Percentiles rank a stretch among this genome's conserved stretches.
These are phyloP conservation scores for Paguma larvata DNA, from an alignment of 2,797 vertebrate genomes.

Conservation along the genomic window DNA sequence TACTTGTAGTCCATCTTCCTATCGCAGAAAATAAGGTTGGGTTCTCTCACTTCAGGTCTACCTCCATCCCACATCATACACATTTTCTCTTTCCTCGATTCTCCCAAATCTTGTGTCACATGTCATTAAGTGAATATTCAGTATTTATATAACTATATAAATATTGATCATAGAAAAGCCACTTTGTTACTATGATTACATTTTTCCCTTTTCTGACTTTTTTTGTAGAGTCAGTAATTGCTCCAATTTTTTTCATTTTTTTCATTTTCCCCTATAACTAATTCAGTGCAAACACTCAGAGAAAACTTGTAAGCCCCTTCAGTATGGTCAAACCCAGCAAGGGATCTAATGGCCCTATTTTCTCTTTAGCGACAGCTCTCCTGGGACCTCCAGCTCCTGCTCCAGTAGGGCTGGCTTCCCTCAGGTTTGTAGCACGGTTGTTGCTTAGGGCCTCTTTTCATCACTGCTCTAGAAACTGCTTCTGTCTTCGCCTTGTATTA, in stretches of 20 bases:
- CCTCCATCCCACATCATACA: not conserved
- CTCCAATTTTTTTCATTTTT: conserved; percentile 44
- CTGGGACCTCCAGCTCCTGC: not conserved
- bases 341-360: not conserved
- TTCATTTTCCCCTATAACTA: not conserved
- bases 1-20: not conserved
- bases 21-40: not conserved
- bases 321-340: not conserved
- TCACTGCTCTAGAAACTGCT: not conserved
- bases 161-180: not conserved
- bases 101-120: not conserved
- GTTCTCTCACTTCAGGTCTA: not conserved
- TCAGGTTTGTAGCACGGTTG: not conserved
- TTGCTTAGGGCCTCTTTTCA: not conserved
- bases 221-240: not conserved
- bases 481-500: not conserved
- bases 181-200: not conserved
- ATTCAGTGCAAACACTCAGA: not conserved
- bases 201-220: conserved; percentile 35
- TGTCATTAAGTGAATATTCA: conserved; percentile 34
- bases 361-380: not conserved
- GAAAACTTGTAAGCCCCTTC: not conserved
- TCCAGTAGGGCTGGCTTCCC: not conserved
- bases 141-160: not conserved
- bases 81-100: not conserved